A percentile compares a stretch with the other conserved stretches of the same genome.
Evolutionary conservation across 2,888 invertebrate genomes (phyloP).

Genomic region (Tetanocera ferruginea): DNA sequence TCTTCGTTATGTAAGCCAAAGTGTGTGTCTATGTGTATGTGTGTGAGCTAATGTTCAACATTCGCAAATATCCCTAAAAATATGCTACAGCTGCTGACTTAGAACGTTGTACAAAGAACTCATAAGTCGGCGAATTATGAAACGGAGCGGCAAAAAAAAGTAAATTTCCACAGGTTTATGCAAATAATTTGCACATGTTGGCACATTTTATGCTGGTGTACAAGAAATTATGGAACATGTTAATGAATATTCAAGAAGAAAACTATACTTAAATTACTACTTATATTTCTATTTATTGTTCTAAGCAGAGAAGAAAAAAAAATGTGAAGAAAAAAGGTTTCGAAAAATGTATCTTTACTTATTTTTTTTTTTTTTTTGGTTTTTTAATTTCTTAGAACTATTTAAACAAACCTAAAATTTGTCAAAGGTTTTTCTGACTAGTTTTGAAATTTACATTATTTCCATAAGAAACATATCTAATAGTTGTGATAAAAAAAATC

Average conservation of each 20-base stretch:
- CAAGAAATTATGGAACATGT: background rate
- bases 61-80: conserved; percentile 16
- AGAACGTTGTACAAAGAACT: background rate
- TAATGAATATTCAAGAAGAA: background rate
- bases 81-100: background rate
- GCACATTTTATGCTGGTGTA: background rate
- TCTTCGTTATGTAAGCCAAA: background rate
- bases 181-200: conserved; percentile 38
- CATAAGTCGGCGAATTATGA: conserved; percentile 29
- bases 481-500: no score
- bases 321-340: no score
- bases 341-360: no score
- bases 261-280: background rate
- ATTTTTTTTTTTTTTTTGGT: no score
- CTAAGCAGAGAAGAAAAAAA: no score
- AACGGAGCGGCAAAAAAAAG: conserved; percentile 5
- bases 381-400: no score
- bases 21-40: background rate
- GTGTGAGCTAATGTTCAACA: background rate
- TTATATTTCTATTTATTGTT: no score
- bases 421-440: no score
- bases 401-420: no score
- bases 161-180: background rate
- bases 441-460: no score
- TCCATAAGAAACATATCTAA: no score